These are phyloP conservation scores for Arizona elegans DNA, from an alignment of 2,113 vertebrate species.

Conservation along the genomic window DNA sequence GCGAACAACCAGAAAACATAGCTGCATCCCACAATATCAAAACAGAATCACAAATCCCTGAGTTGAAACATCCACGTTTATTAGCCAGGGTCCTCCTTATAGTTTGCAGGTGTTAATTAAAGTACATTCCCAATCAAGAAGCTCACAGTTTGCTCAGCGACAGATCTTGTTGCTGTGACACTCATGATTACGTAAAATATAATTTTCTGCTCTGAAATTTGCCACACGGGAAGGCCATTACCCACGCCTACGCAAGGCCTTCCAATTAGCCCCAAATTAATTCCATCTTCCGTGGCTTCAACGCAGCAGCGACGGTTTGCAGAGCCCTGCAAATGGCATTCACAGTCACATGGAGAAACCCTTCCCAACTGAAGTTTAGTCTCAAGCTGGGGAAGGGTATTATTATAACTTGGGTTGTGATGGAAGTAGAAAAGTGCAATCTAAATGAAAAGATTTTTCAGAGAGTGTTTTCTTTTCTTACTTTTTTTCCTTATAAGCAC, in stretches of 20 bases:
- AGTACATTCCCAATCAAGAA: not conserved
- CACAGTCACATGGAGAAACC: not conserved
- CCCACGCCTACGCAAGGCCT: not conserved
- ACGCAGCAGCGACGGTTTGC: not conserved
- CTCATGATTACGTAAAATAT: not conserved
- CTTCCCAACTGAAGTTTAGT: not conserved
- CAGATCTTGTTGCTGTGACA: not conserved
- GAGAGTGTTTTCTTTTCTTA: not conserved
- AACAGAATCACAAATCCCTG: not conserved
- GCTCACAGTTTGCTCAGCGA: not conserved
- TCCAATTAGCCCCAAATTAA: constrained; percentile 2
- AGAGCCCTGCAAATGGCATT: not conserved
- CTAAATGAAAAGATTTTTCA: not conserved
- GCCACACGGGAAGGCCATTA: not conserved
- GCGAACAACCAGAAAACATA: not conserved
- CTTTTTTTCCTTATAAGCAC: no score
- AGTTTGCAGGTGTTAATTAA: not conserved
- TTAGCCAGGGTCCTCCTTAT: not conserved
- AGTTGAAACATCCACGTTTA: not conserved
- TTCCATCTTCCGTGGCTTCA: not conserved
- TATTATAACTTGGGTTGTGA: not conserved
- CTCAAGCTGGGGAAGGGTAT: not conserved
- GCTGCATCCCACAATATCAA: not conserved
- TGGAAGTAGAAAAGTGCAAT: not conserved
- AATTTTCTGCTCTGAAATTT: not conserved